Evolutionary conservation across 2,888 invertebrate species (phyloP).

Genomic region (Cryptocheilus praepositus): DNA sequence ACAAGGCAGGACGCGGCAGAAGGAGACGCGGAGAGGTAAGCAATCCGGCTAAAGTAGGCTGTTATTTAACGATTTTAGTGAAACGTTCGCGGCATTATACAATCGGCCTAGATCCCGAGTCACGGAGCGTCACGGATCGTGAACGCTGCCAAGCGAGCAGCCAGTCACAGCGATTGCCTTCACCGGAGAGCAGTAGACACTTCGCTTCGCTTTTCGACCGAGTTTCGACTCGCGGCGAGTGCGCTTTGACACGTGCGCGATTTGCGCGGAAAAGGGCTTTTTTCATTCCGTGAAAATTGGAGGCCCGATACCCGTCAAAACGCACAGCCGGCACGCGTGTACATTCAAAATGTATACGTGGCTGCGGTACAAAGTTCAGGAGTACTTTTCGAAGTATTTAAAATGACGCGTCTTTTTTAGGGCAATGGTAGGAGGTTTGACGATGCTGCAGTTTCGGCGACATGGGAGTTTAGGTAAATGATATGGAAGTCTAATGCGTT

Average conservation of each 20-base stretch:
- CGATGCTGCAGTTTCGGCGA: too few relatives aligned
- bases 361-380: neutral
- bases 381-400: too few relatives aligned
- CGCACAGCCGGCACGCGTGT: too few relatives aligned
- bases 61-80: slow-evolving; percentile 74
- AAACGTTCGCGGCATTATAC: slow-evolving; percentile 74
- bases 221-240: slow-evolving; percentile 6
- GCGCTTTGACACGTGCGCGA: slow-evolving; percentile 24
- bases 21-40: slow-evolving; percentile 25
- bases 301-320: too few relatives aligned
- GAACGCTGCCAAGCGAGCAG: slow-evolving; percentile 61
- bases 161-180: slow-evolving; percentile 61
- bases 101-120: slow-evolving; percentile 74
- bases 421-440: too few relatives aligned
- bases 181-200: slow-evolving; percentile 48
- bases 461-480: too few relatives aligned
- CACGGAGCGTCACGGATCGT: slow-evolving; percentile 74
- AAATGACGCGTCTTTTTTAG: too few relatives aligned
- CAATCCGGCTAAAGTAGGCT: slow-evolving; percentile 65
- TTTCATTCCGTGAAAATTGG: too few relatives aligned
- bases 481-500: too few relatives aligned
- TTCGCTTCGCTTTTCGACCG: slow-evolving; percentile 32
- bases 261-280: neutral
- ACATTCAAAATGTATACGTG: too few relatives aligned
- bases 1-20: slow-evolving; percentile 4